Conservation (phyloP, 2,888 invertebrate genomes). For the Scelioninae gen. 2 region DNA sequence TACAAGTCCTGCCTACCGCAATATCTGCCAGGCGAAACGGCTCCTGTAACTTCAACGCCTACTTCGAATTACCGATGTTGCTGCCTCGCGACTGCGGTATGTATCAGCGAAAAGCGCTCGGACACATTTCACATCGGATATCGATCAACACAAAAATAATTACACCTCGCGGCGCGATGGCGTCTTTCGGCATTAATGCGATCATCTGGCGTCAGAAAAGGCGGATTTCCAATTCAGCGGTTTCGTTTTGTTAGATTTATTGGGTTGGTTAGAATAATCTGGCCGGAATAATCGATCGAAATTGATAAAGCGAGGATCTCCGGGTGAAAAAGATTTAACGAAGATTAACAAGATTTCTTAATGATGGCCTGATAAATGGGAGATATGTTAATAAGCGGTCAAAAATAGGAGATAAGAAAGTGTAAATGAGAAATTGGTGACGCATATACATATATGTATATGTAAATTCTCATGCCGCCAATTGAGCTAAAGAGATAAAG, state of each 20-base stretch:
- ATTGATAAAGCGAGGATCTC: no score
- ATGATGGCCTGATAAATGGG: no score
- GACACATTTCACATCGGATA: slow-evolving; percentile 54
- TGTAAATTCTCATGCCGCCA: no score
- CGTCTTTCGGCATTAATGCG: slow-evolving; percentile 37
- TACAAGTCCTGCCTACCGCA: slow-evolving; percentile 55
- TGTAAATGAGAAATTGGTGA: no score
- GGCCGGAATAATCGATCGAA: neutral
- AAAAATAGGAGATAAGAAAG: no score
- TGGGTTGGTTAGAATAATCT: neutral
- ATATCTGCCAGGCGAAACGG: slow-evolving; percentile 54
- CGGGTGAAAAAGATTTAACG: no score
- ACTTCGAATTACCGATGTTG: slow-evolving; percentile 45
- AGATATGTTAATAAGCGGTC: no score
- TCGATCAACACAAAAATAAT: slow-evolving; percentile 53
- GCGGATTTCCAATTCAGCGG: no score
- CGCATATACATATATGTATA: no score
- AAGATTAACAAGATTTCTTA: no score
- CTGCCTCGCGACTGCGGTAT: slow-evolving; percentile 22
- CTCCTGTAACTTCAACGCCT: slow-evolving; percentile 57
- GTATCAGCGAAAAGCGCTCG: slow-evolving; percentile 46
- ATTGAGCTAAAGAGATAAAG: no score
- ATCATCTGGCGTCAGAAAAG: slow-evolving; percentile 10
- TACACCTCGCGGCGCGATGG: slow-evolving; percentile 25
- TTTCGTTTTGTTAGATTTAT: neutral